Percentiles rank a stretch among this genome's conserved stretches.
These are phyloP conservation scores for Tiliacea citrago DNA, from an alignment of 2,888 invertebrate genomes.

Conservation along the genomic window DNA sequence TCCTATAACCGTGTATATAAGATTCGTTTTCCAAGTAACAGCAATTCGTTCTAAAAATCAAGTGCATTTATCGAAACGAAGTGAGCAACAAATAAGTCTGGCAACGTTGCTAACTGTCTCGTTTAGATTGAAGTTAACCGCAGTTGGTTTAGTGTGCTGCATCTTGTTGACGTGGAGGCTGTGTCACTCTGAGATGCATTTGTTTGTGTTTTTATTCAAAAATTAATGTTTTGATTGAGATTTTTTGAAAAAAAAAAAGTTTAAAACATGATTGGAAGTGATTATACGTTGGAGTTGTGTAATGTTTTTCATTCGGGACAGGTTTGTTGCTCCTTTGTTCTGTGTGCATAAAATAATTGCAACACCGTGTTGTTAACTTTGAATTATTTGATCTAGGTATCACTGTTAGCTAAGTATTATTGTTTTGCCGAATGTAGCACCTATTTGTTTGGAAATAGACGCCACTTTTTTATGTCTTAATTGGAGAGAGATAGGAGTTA, in stretches of 20 bases:
- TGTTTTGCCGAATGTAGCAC: neutral
- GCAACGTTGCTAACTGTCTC: slow-evolving; percentile 80
- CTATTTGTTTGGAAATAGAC: neutral
- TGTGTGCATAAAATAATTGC: slow-evolving; percentile 21
- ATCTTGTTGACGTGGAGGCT: slow-evolving; percentile 67
- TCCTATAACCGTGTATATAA: rapidly evolving
- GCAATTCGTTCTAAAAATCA: slow-evolving; percentile 65
- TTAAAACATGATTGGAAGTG: slow-evolving; percentile 94
- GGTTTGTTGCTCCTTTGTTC: slow-evolving; percentile 87
- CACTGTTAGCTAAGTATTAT: neutral
- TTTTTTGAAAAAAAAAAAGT: slow-evolving; percentile 49
- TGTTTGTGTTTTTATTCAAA: slow-evolving; percentile 66
- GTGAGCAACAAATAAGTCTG: slow-evolving; percentile 76
- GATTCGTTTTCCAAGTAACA: slow-evolving; percentile 51
- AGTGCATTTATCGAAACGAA: slow-evolving; percentile 78
- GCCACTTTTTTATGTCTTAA: neutral
- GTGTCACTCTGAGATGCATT: slow-evolving; percentile 72
- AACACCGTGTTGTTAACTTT: slow-evolving; percentile 14
- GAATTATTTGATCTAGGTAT: neutral
- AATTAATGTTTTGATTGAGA: slow-evolving; percentile 51
- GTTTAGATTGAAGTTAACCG: slow-evolving; percentile 79
- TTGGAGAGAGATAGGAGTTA: neutral
- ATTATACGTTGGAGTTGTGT: slow-evolving; percentile 96
- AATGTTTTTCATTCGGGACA: slow-evolving; percentile 97
- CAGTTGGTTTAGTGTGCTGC: slow-evolving; percentile 77